phyloP scores from a whole-genome alignment of 2,797 vertebrate species.

The Buphagus erythrorhynchus region DNA sequence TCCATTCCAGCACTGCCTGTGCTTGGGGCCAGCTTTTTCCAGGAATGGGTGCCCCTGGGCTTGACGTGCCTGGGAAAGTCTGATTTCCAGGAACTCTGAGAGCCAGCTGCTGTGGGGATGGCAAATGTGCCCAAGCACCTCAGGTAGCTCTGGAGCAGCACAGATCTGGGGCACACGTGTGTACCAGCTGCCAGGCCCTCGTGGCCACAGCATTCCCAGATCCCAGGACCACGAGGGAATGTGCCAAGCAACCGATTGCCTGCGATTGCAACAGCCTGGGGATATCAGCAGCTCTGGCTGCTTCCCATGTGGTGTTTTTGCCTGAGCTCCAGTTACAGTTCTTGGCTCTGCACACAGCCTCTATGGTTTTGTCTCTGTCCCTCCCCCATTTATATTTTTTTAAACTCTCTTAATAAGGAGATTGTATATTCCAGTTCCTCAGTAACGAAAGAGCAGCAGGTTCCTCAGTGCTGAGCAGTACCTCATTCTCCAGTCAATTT shows the following conservation, averaged over 20 bases:
- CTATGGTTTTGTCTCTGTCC: not conserved
- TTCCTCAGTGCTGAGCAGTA: not conserved
- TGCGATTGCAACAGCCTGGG: not conserved
- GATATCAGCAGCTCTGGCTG: not conserved
- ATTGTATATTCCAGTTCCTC: not conserved
- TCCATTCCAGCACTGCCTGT: not conserved
- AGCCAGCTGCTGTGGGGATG: not conserved
- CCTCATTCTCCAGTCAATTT: not conserved
- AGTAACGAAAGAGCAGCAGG: not conserved
- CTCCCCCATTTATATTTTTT: not conserved
- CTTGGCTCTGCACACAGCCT: not conserved
- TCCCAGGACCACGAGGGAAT: not conserved
- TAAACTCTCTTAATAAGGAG: not conserved
- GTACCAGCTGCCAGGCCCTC: not conserved
- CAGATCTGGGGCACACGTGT: fast-evolving
- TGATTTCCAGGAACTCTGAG: not conserved
- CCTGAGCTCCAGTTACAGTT: not conserved
- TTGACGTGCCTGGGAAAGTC: not conserved
- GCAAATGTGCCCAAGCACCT: not conserved
- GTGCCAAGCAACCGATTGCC: not conserved
- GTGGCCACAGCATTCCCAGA: not conserved
- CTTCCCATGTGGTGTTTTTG: not conserved
- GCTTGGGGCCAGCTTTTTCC: not conserved
- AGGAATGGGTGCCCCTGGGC: not conserved
- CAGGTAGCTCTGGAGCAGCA: not conserved